Base-by-base conservation (phyloP, 1,140 invertebrate genomes). In the Rhopalosiphum padi region DNA sequence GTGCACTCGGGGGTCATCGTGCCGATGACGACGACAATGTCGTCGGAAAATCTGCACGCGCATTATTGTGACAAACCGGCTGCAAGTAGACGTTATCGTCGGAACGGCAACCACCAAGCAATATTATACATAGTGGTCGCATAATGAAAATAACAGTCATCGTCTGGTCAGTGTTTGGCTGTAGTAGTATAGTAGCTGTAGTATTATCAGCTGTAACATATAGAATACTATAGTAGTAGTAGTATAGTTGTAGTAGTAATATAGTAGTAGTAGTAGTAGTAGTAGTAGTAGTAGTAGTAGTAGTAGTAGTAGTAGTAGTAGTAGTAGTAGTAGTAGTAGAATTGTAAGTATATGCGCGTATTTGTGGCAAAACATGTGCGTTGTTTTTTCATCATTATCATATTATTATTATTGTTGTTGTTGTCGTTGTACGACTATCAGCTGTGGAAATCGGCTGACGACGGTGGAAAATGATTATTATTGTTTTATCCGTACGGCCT, bases 1-100 rank as follows among this genome's bases (percentile, higher is more conserved):
- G 37, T 85, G 37, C 83, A 83, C 22, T 23, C 83, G 88, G 88
- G 88, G 88, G 88, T 55, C 88, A 90, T 90, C 88, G 88, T 90
- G 51, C 88, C 37, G 48, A 88, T 30, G 51, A 90, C 48, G 51
- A 90, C 48, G 46, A 15, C 30, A 2, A 41, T 35, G 51, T 48
- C 86, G 46, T 43, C 85, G 87, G 48, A 7, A 89, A 89, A 89
- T 88, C 46, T 88, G 87, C 87, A 88, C n/a, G 87, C 87, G 18
- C 46, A 22, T 77, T 77, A 77, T 90, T 60, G 88, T 60, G 51
- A 90, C 51, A 55, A 60, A 90, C 88, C 88, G 88, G 88, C 88
- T 37, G 53, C 22, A 4, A 37, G 48, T 6, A 53, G 51, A 90
- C 88, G 35, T 53, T 55, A 90, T 90, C 53, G 87, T 7, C 15